Conservation (phyloP, 2,797 vertebrate genomes). For the Urosaurus nigricauda region DNA sequence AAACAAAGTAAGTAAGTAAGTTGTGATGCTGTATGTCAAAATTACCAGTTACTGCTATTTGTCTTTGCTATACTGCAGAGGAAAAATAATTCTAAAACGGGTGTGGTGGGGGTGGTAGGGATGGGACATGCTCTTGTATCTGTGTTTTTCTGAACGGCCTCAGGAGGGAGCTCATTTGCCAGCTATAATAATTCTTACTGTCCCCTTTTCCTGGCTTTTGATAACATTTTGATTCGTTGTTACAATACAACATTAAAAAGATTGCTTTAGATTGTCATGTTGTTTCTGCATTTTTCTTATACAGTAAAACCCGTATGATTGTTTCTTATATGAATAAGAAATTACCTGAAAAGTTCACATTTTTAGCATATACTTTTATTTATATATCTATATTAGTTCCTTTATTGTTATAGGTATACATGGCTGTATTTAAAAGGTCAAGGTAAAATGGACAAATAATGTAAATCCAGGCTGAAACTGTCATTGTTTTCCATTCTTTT, state of each 20-base stretch:
- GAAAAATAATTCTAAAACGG: neutral
- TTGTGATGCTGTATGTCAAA: neutral
- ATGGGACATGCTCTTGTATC: neutral
- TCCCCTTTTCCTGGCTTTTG: neutral
- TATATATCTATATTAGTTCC: neutral
- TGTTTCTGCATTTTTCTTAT: neutral
- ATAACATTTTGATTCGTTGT: neutral
- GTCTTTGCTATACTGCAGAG: neutral
- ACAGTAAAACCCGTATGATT: neutral
- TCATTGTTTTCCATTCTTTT: neutral
- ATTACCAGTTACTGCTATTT: neutral
- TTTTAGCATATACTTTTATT: neutral
- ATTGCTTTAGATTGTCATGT: neutral
- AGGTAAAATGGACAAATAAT: neutral
- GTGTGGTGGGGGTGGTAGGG: neutral
- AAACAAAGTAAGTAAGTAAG: no score
- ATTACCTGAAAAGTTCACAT: constrained; percentile 1
- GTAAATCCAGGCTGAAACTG: neutral
- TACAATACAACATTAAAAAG: neutral
- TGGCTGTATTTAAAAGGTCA: neutral
- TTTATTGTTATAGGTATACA: neutral
- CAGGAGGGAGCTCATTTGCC: constrained; percentile 53
- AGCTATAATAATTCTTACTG: neutral
- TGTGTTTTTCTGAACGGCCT: constrained; percentile 22
- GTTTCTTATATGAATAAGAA: neutral